A percentile compares a stretch with the other conserved stretches of the same genome.
These are phyloP conservation scores for Ptychodera flava DNA, from an alignment of 35 echinoderm and acorn worm genomes.

Conservation along the genomic window DNA sequence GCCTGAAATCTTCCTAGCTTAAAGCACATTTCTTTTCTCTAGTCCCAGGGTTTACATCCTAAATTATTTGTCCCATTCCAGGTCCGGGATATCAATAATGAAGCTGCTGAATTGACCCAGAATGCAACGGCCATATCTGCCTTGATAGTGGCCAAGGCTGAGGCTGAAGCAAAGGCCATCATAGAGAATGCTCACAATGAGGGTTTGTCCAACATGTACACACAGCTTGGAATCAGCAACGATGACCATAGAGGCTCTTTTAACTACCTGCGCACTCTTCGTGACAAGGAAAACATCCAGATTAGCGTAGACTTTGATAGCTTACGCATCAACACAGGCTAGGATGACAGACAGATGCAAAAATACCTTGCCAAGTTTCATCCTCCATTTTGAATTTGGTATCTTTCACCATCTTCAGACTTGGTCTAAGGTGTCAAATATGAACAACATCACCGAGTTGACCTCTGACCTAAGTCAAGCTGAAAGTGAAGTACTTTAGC, in stretches of 20 bases:
- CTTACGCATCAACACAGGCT: constrained; percentile 14
- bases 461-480: no score
- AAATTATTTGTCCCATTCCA: no score
- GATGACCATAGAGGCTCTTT: constrained; percentile 71
- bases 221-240: constrained; percentile 37
- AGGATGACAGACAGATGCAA: constrained; percentile 8
- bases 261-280: constrained; percentile 59
- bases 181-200: constrained; percentile 48
- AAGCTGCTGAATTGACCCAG: constrained; percentile 58
- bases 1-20: not conserved
- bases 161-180: constrained; percentile 35
- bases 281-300: constrained; percentile 44
- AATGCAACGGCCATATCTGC: constrained; percentile 66
- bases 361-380: not conserved
- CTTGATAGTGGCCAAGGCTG: constrained; percentile 42
- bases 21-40: not conserved
- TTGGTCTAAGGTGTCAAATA: no score
- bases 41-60: no score
- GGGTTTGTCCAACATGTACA: constrained; percentile 48
- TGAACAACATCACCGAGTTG: no score
- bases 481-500: no score
- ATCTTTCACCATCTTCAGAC: no score
- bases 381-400: no score
- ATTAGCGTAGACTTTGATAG: constrained; percentile 63
- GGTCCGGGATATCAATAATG: constrained; percentile 51